A percentile compares a stretch with the other conserved stretches of the same genome.
Evolutionary conservation across 2,888 invertebrate genomes (phyloP).

Genomic region (Atrina japonica): DNA sequence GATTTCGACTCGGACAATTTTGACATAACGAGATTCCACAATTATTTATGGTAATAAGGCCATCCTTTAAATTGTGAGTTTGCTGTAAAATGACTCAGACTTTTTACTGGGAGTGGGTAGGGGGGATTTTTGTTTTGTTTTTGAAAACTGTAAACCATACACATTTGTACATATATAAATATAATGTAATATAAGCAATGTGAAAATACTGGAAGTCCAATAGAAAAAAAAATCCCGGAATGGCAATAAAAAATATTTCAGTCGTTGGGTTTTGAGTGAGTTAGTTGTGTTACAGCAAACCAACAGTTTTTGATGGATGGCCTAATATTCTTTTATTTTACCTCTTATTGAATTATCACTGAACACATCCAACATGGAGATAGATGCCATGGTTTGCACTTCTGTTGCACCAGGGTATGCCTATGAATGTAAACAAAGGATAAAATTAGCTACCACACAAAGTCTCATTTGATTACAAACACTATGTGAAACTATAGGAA

Average conservation of each 20-base stretch:
- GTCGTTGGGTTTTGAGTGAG: constrained; percentile 7
- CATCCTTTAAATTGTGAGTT: no score
- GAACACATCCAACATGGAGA: constrained; percentile 66
- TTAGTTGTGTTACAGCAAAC: constrained; percentile 3
- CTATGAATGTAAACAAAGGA: constrained; percentile 49
- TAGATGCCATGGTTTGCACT: constrained; percentile 69
- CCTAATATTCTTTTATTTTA: not conserved
- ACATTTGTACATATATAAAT: no score
- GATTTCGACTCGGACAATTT: no score
- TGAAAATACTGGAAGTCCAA: no score
- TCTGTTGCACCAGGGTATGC: constrained; percentile 70
- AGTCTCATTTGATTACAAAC: not conserved
- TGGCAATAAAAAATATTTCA: not conserved
- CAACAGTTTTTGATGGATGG: not conserved
- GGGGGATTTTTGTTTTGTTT: no score
- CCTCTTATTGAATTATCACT: constrained; percentile 2
- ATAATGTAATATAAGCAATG: no score
- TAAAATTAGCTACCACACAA: not conserved
- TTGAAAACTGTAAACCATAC: no score
- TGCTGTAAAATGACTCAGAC: no score
- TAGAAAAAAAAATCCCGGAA: not conserved
- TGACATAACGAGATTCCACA: no score
- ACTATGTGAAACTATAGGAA: no score
- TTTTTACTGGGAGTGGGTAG: no score
- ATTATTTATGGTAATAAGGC: no score